Base-by-base conservation (phyloP, 1,140 invertebrate species). In the Aporrectodea caliginosa region DNA sequence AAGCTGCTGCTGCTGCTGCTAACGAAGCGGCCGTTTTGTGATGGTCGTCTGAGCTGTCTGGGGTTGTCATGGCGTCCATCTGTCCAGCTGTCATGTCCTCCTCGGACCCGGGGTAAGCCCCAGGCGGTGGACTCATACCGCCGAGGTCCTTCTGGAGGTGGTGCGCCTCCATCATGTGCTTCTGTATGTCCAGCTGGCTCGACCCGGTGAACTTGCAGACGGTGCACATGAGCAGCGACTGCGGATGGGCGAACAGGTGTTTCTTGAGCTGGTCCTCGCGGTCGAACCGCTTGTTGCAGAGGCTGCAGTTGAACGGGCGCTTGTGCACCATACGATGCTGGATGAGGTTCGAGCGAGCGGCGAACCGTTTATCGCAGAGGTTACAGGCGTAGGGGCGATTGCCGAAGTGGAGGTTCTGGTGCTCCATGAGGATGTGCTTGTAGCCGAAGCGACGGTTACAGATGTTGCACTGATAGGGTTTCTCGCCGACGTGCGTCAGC, bases 341-440 rank as follows among this genome's bases (percentile, higher is more conserved):
- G 33, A 84, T 83, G 2, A 85, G 82, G 79, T 85, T 86, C 12
- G 84, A 84, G 2, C 79, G 72, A 33, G 80, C 79, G 31, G 79
- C 84, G 81, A 86, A 86, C n/a, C 83, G 68, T 77, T 86, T 86
- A 78, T 86, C 84, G 78, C 85, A 86, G 73, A 85, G 75, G 29
- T 77, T 85, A 76, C 85, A 86, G 22, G 83, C 84, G 73, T 86
- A 86, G 6, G 85, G 85, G 75, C 85, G 84, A 22, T 85, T 85
- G 22, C 85, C 85, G 82, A 84, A 85, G 79, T 86, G 85, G 16
- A 86, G 82, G 78, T 85, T 85, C 79, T 85, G 84, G 75, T 86
- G 85, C 76, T 86, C 85, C 77, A 84, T 75, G 78, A 86, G 77
- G 72, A 84, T 85, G 79, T 85, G 84, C 79, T 85, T 84, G 78